These are phyloP conservation scores for Saturnia japonica DNA, from an alignment of 2,888 invertebrate species.

Conservation along the genomic window DNA sequence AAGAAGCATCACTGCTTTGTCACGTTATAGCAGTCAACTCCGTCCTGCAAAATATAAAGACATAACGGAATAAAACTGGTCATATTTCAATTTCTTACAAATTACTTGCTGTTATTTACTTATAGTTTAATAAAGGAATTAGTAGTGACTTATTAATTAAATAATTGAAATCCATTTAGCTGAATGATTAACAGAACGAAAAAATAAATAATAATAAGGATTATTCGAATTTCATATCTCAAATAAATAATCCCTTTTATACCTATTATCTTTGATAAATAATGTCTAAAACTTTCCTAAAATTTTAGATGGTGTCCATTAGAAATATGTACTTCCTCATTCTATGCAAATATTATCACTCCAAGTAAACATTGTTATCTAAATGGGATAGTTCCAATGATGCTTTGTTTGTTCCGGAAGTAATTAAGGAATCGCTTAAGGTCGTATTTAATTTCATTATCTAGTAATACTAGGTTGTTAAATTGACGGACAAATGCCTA, in stretches of 20 bases:
- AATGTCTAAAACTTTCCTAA: not conserved
- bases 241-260: not conserved
- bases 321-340: conserved; percentile 3
- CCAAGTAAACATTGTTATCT: not conserved
- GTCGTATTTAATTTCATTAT: not conserved
- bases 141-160: not conserved
- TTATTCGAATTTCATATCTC: not conserved
- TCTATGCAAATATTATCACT: conserved; percentile 6
- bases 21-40: not conserved
- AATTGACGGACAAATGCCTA: not conserved
- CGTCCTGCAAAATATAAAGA: not conserved
- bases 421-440: conserved; percentile 15
- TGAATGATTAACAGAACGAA: not conserved
- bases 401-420: conserved; percentile 25
- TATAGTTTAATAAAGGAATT: not conserved
- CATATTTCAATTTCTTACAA: not conserved
- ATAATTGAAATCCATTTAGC: not conserved
- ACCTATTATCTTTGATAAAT: not conserved
- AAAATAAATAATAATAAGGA: not conserved
- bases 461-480: not conserved
- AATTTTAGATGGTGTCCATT: not conserved
- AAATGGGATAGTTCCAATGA: conserved; percentile 8
- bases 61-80: not conserved
- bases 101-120: not conserved
- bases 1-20: not conserved